A percentile compares a stretch with the other conserved stretches of the same genome.
Evolutionary conservation across 2,888 invertebrate genomes (phyloP).

Genomic region (Tiphia femorata): DNA sequence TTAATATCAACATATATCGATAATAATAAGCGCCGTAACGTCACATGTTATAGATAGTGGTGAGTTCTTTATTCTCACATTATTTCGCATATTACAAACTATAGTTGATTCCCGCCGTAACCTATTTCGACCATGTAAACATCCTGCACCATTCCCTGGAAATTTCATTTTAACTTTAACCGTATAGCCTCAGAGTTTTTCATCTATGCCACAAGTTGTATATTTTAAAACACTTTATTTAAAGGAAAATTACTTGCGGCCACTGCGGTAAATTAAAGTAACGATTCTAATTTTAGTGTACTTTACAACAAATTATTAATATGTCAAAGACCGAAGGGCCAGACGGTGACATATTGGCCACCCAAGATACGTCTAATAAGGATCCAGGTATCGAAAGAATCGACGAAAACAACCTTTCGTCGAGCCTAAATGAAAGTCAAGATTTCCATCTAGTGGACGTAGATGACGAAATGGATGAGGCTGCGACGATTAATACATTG

Average conservation of each 20-base stretch:
- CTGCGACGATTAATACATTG: not conserved
- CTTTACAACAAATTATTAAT: too few species aligned
- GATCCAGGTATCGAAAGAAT: too few species aligned
- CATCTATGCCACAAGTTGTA: too few species aligned
- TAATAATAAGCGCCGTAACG: conserved; percentile 1
- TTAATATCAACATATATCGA: conserved; percentile 12
- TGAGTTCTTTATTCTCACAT: conserved; percentile 13
- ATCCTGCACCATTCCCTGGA: conserved; percentile 25
- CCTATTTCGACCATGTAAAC: conserved; percentile 36
- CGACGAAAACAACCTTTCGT: not conserved
- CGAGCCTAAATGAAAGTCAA: conserved; percentile 45
- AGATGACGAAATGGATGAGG: not conserved
- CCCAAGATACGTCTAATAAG: conserved; percentile 27
- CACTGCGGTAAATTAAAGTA: not conserved
- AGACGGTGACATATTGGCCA: conserved; percentile 35
- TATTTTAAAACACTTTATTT: too few species aligned
- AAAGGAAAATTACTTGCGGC: not conserved
- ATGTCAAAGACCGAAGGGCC: conserved; percentile 50
- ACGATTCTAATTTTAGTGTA: conserved; percentile 4
- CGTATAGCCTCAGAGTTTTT: too few species aligned
- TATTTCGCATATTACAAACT: not conserved
- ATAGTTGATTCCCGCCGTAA: conserved; percentile 37
- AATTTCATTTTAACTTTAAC: too few species aligned
- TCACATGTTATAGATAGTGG: conserved; percentile 29
- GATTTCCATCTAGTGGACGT: conserved; percentile 50